A percentile compares a stretch with the other conserved stretches of the same genome.
These are phyloP conservation scores for Dyspetes luteomarginatus DNA, from an alignment of 2,888 invertebrate genomes.

Conservation along the genomic window DNA sequence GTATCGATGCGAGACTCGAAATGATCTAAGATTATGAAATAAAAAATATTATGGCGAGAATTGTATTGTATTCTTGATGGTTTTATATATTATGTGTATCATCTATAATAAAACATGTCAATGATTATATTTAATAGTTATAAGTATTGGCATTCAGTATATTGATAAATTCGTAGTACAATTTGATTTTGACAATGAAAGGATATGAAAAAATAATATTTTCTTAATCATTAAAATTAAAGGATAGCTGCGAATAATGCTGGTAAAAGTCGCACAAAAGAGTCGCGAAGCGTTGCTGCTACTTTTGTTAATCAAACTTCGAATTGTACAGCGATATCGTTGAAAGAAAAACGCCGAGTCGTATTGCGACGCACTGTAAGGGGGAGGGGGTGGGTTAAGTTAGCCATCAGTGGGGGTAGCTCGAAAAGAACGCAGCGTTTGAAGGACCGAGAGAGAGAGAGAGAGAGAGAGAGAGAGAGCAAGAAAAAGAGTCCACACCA, in stretches of 20 bases:
- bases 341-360: conserved; percentile 53
- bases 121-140: too few relatives aligned
- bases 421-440: conserved; percentile 38
- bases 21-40: too few relatives aligned
- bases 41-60: too few relatives aligned
- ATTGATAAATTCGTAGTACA: background rate
- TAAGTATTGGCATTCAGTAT: too few relatives aligned
- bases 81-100: too few relatives aligned
- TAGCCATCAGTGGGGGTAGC: conserved; percentile 32
- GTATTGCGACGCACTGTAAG: conserved; percentile 31
- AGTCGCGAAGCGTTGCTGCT: conserved; percentile 22
- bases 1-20: too few relatives aligned
- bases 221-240: conserved; percentile 11
- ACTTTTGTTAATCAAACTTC: conserved; percentile 62
- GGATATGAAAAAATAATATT: background rate
- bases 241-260: background rate
- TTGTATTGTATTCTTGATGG: too few relatives aligned
- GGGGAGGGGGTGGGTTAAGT: background rate
- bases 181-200: background rate
- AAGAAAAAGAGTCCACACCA: conserved; percentile 50
- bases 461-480: conserved; percentile 12
- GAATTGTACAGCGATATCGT: conserved; percentile 56
- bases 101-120: too few relatives aligned
- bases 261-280: conserved; percentile 27
- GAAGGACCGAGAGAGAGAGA: background rate